Base-by-base conservation (phyloP, 2,888 invertebrate genomes). In the Acholoe squamosa region DNA sequence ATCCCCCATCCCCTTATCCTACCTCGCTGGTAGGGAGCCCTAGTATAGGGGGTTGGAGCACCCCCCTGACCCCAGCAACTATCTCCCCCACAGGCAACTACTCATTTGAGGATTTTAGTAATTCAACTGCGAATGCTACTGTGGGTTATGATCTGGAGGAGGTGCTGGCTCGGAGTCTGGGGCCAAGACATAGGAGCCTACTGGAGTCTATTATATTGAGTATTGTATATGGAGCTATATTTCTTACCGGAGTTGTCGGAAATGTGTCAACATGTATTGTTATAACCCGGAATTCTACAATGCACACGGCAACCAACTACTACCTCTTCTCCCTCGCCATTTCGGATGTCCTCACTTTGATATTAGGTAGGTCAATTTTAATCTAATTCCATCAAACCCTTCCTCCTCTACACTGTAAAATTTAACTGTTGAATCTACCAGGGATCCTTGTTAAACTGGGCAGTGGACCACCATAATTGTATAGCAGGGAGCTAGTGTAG, bases 241-340 rank as follows among this genome's bases (percentile, higher is more conserved):
- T 98, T 94, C 95, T 98, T 67, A 97, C 98, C 0, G 98, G 98
- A 0, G 97, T 98, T 56, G 96, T 98, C 84, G 98, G 98, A 1
- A 98, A 98, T 95, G 96, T 97, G 43, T 97, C 97, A 3, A 98
- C 98, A 12, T 98, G 98, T 94, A 97, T 97, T 76, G 98, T 98
- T 22, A 98, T 98, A 89, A 97, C 97, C 14, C 97, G 97, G 54
- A 98, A 98, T 94, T 97, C 97, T 0, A 97, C 97, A 12, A 97
- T 99, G 97, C 98, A 98, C 94, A 98, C 98, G 0, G 98, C 98
- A 0, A 99, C 98, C 0, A 98, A 99, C 95, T 98, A 98, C 95
- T 99, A 98, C 95, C 96, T 98, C 86, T 98, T 98, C 96, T 98
- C 98, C 94, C 96, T 99, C 96, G 98, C 98, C 28, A 96, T 98